Evolutionary conservation across 2,797 vertebrate species (phyloP).

Genomic region (Urosaurus nigricauda): DNA sequence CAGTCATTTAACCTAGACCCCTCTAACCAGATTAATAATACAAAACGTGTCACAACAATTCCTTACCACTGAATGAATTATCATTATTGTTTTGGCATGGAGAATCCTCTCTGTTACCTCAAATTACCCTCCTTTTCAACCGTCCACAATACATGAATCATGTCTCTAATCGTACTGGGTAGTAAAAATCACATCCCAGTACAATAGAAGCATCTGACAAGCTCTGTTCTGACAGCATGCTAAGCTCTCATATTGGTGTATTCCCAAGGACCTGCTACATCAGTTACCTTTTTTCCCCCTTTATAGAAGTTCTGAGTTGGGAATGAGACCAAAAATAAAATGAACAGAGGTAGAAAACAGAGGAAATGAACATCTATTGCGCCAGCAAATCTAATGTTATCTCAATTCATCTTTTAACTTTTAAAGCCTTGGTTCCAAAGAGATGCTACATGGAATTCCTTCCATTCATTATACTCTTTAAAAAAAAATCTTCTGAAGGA

Average conservation of each 20-base stretch:
- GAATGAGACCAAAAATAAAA: fast-evolving
- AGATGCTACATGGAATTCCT: background rate
- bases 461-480: background rate
- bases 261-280: slow-evolving; percentile 71
- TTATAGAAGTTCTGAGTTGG: slow-evolving; percentile 59
- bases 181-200: slow-evolving; percentile 64
- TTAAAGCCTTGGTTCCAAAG: background rate
- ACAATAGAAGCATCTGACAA: slow-evolving; percentile 70
- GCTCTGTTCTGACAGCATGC: slow-evolving; percentile 69
- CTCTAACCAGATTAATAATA: slow-evolving; percentile 75
- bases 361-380: background rate
- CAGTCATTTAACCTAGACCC: slow-evolving; percentile 73
- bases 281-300: slow-evolving; percentile 13
- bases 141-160: slow-evolving; percentile 70
- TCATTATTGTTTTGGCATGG: slow-evolving; percentile 73
- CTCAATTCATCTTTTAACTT: background rate
- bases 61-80: slow-evolving; percentile 72
- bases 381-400: background rate
- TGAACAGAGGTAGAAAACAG: background rate
- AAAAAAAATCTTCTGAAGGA: background rate
- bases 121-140: slow-evolving; percentile 73
- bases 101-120: slow-evolving; percentile 73
- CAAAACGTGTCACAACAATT: slow-evolving; percentile 77
- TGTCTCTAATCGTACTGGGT: slow-evolving; percentile 70
- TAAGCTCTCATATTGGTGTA: slow-evolving; percentile 67